Evolutionary conservation across 2,797 vertebrate species (phyloP).

Genomic region (Karalla daura): DNA sequence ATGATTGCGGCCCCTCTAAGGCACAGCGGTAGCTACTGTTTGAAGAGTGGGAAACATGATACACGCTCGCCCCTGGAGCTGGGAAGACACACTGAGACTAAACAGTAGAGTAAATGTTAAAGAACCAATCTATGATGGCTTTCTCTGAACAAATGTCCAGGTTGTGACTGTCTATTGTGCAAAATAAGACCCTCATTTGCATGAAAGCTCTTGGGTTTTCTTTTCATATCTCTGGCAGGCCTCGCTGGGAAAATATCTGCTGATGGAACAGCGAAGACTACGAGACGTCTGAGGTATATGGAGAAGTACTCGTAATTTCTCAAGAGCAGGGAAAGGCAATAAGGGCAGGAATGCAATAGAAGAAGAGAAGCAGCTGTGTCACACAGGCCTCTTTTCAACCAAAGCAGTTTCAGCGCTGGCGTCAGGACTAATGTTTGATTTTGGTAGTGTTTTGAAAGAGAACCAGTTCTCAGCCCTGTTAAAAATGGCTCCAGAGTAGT

Average conservation of each 20-base stretch:
- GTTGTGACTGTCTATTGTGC: neutral
- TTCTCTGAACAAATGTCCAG: neutral
- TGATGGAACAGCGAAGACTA: neutral
- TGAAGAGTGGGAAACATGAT: conserved; percentile 41
- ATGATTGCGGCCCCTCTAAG: conserved; percentile 41
- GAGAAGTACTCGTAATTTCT: neutral
- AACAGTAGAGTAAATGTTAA: conserved; percentile 24
- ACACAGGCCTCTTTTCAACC: no score
- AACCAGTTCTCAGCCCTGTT: no score
- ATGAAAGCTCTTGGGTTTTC: neutral
- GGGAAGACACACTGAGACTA: conserved; percentile 15
- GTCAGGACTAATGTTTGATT: no score
- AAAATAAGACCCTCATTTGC: neutral
- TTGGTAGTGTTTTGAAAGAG: no score
- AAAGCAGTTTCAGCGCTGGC: no score
- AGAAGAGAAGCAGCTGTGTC: no score
- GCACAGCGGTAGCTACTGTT: conserved; percentile 40
- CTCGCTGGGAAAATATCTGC: neutral
- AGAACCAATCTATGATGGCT: conserved; percentile 2
- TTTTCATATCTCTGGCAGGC: neutral
- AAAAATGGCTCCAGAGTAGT: no score
- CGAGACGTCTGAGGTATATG: neutral
- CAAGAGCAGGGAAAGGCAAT: neutral
- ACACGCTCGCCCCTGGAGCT: conserved; percentile 20
- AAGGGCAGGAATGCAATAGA: neutral